A percentile compares a stretch with the other conserved stretches of the same genome.
Conservation (phyloP, 2,888 invertebrate species). For the Mythimna pallens region DNA sequence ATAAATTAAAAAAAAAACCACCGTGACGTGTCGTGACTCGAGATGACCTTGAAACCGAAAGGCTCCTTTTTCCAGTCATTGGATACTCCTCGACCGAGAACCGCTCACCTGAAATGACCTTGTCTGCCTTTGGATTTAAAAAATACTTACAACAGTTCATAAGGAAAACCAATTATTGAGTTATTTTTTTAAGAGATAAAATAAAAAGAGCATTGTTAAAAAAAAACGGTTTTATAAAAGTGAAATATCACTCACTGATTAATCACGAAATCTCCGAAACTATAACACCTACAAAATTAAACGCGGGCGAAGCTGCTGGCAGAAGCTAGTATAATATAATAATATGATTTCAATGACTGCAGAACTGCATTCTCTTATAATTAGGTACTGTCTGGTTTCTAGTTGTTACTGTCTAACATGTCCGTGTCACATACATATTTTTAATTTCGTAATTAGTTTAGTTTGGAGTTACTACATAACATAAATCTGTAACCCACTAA, state of each 20-base stretch:
- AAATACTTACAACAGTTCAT: not conserved
- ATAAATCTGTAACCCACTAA: no score
- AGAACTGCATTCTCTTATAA: not conserved
- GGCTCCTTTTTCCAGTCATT: constrained; percentile 9
- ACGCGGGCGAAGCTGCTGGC: no score
- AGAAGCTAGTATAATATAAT: no score
- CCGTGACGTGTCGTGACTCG: no score
- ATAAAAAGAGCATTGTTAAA: not conserved
- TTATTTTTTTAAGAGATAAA: not conserved
- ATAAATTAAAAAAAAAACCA: no score
- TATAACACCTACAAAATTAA: no score
- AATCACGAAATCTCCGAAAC: no score
- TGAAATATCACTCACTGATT: no score
- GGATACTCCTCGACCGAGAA: not conserved
- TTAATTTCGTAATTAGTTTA: not conserved
- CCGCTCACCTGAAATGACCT: constrained; percentile 30
- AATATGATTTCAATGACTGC: not conserved
- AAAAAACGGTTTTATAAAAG: no score
- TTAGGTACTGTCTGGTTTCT: not conserved
- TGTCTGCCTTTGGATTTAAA: constrained; percentile 15
- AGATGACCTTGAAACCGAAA: not conserved
- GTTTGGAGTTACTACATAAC: no score
- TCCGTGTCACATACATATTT: not conserved
- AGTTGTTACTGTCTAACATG: not conserved
- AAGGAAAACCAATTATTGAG: not conserved